Conservation (phyloP, 2,113 vertebrate genomes). For the Scomber scombrus region DNA sequence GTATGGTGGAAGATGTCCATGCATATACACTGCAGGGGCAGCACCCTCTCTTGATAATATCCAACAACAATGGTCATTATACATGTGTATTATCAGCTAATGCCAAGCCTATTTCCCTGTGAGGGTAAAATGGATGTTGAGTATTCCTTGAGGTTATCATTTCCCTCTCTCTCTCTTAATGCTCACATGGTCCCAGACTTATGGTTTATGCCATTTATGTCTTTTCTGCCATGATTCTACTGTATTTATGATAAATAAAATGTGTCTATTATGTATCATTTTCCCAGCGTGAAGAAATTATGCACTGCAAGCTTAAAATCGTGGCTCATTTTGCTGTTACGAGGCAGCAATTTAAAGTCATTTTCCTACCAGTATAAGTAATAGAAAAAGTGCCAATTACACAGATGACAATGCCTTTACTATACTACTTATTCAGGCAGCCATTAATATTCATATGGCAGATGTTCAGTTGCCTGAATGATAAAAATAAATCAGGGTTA, state of each 20-base stretch:
- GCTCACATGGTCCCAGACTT: constrained; percentile 4
- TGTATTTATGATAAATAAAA: constrained; percentile 34
- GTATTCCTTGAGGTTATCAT: not conserved
- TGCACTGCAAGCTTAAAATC: constrained; percentile 16
- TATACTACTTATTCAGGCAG: constrained; percentile 36
- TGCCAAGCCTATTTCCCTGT: constrained; percentile 2
- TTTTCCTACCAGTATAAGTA: constrained; percentile 38
- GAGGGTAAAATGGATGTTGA: constrained; percentile 8
- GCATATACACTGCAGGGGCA: not conserved
- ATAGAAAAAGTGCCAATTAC: constrained; percentile 52
- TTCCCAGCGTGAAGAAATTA: constrained; percentile 25
- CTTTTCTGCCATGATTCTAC: not conserved
- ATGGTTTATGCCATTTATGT: constrained; percentile 2
- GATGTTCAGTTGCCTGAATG: constrained; percentile 66
- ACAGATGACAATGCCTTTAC: constrained; percentile 50
- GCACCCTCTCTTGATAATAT: constrained; percentile 11
- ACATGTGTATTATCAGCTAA: constrained; percentile 3
- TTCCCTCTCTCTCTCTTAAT: not conserved
- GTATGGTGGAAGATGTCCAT: constrained; percentile 13
- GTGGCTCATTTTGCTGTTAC: constrained; percentile 53
- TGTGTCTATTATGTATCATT: constrained; percentile 21
- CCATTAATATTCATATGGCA: constrained; percentile 68
- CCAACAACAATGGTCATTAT: constrained; percentile 10
- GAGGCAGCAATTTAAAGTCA: constrained; percentile 50
- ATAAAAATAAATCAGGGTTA: constrained; percentile 58